These are phyloP conservation scores for Campoletis raptor DNA, from an alignment of 2,888 invertebrate genomes.

Conservation along the genomic window DNA sequence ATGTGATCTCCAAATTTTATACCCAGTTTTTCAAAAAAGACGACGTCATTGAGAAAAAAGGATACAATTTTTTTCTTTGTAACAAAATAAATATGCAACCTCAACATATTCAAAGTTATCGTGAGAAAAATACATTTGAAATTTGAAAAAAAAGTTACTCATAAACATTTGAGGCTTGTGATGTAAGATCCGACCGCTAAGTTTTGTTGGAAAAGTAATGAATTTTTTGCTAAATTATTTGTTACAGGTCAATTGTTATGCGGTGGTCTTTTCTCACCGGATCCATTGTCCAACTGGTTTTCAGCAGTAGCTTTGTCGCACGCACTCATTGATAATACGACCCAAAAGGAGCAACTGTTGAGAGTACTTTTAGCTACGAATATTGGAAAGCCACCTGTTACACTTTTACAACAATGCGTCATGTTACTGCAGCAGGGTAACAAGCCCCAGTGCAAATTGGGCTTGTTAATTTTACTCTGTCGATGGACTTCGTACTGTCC, in stretches of 20 bases:
- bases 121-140: too few relatives aligned
- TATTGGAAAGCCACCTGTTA: conserved; percentile 93
- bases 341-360: conserved; percentile 95
- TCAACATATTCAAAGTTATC: too few relatives aligned
- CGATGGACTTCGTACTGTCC: conserved; percentile 96
- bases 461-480: conserved; percentile 95
- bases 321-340: conserved; percentile 93
- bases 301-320: conserved; percentile 96
- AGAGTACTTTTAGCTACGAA: conserved; percentile 96
- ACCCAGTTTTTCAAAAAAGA: too few relatives aligned
- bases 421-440: conserved; percentile 93
- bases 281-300: conserved; percentile 97
- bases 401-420: conserved; percentile 95
- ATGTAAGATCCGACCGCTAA: too few relatives aligned
- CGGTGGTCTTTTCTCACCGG: conserved; percentile 95
- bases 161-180: too few relatives aligned
- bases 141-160: too few relatives aligned
- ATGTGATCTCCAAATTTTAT: too few relatives aligned
- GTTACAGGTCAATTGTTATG: conserved; percentile 94
- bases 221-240: neutral
- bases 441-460: conserved; percentile 94
- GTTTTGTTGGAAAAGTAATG: conserved; percentile 4
- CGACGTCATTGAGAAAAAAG: too few relatives aligned
- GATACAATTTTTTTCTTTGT: too few relatives aligned
- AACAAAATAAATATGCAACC: too few relatives aligned